Evolutionary conservation across 2,113 vertebrate species (phyloP).

Genomic region (Sturnira hondurensis): DNA sequence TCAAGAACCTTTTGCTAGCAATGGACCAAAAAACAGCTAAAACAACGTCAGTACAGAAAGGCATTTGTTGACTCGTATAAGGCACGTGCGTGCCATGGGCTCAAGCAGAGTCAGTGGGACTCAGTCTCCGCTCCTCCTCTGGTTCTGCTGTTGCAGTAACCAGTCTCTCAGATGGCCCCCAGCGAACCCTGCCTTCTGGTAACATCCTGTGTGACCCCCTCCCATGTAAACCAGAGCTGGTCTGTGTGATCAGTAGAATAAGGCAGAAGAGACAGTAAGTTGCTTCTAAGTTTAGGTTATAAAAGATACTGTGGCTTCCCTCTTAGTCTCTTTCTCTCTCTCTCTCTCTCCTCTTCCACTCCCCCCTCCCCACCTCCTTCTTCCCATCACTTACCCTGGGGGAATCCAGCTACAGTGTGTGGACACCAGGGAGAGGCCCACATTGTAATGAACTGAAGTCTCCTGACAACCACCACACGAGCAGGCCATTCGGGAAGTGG

Average conservation of each 20-base stretch:
- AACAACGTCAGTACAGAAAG: not conserved
- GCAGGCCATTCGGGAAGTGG: not conserved
- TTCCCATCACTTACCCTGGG: not conserved
- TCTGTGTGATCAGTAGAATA: not conserved
- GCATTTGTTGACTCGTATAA: not conserved
- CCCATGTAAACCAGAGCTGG: not conserved
- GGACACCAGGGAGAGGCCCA: not conserved
- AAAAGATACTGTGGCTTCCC: not conserved
- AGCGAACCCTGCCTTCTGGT: not conserved
- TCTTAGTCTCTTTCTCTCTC: not conserved
- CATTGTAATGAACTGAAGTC: not conserved
- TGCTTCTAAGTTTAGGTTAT: not conserved
- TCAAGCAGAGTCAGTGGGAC: not conserved
- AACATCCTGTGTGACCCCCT: not conserved
- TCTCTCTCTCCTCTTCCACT: not conserved
- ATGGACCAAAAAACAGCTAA: not conserved
- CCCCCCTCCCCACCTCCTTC: not conserved
- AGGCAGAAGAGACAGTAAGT: not conserved
- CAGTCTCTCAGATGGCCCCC: not conserved
- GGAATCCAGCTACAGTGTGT: not conserved
- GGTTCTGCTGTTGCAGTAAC: not conserved
- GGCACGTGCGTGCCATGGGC: not conserved
- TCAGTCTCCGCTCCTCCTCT: not conserved
- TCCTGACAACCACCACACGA: not conserved
- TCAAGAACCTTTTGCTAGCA: not conserved